Evolutionary conservation across 1,140 invertebrate genomes (phyloP).

Genomic region (Camponotus floridanus): DNA sequence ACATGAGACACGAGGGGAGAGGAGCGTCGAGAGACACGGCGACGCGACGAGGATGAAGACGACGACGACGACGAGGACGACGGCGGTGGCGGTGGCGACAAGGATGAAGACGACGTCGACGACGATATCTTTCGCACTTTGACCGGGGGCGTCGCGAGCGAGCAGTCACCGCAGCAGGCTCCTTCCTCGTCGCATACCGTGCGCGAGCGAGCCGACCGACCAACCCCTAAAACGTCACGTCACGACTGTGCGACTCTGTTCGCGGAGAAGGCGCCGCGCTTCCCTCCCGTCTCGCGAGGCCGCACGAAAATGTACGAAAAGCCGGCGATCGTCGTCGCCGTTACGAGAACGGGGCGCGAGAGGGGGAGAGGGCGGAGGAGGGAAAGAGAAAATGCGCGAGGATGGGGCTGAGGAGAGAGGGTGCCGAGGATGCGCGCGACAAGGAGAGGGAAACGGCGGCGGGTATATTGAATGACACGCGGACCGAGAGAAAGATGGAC

Average conservation of each 20-base stretch:
- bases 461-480: constrained; percentile 32
- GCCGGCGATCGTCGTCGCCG: constrained; percentile 61
- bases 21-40: neutral
- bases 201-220: constrained; percentile 60
- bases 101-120: constrained; percentile 4
- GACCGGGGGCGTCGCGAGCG: constrained; percentile 61
- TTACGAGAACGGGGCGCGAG: constrained; percentile 20
- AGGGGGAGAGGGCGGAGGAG: constrained; percentile 31
- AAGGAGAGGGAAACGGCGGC: neutral
- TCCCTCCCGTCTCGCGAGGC: constrained; percentile 65
- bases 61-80: constrained; percentile 1
- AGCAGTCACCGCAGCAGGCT: constrained; percentile 65
- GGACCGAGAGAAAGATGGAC: constrained; percentile 29
- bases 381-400: neutral
- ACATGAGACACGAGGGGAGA: neutral
- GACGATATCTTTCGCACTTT: constrained; percentile 49
- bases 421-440: neutral
- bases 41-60: neutral
- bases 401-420: neutral
- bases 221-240: constrained; percentile 77
- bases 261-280: constrained; percentile 64
- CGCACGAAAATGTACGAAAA: constrained; percentile 80
- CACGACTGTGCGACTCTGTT: constrained; percentile 73
- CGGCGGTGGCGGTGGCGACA: neutral
- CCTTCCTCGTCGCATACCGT: constrained; percentile 72